phyloP scores from a whole-genome alignment of 2,797 vertebrate genomes.

The Coendou prehensilis region DNA sequence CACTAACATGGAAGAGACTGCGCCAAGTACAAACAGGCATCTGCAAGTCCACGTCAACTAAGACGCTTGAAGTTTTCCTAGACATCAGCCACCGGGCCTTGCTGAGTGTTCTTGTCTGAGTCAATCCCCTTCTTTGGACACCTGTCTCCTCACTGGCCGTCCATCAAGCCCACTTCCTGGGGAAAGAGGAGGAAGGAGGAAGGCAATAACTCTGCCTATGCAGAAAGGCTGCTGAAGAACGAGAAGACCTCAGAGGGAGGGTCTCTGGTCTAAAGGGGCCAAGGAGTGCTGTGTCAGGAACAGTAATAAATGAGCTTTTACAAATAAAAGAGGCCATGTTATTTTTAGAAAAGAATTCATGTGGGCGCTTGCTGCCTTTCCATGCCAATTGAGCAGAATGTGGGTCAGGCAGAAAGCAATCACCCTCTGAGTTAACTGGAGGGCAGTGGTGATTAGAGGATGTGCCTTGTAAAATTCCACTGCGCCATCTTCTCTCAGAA shows the following conservation, averaged over 20 bases:
- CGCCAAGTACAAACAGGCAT: background rate
- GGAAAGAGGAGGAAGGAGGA: background rate
- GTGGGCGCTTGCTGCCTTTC: slow-evolving; percentile 53
- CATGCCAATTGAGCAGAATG: slow-evolving; percentile 65
- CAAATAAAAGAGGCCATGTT: slow-evolving; percentile 80
- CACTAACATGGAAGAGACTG: accelerated
- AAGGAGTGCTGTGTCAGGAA: background rate
- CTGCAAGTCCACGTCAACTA: background rate
- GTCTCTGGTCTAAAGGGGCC: background rate
- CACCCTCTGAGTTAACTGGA: slow-evolving; percentile 71
- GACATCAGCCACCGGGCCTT: background rate
- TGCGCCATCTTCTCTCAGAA: background rate
- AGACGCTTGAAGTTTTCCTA: background rate
- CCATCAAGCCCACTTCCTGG: background rate
- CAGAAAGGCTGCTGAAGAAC: background rate
- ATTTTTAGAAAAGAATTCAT: slow-evolving; percentile 84
- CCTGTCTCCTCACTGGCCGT: background rate
- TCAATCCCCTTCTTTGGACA: background rate
- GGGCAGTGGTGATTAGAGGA: slow-evolving; percentile 59
- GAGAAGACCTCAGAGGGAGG: background rate
- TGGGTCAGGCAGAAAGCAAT: slow-evolving; percentile 81
- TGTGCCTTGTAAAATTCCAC: slow-evolving; percentile 61
- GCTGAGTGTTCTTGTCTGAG: background rate
- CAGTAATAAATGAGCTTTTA: slow-evolving; percentile 63
- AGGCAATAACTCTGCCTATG: background rate